Evolutionary conservation across 2,888 invertebrate species (phyloP).

Genomic region (Leptinotarsa haldemani): DNA sequence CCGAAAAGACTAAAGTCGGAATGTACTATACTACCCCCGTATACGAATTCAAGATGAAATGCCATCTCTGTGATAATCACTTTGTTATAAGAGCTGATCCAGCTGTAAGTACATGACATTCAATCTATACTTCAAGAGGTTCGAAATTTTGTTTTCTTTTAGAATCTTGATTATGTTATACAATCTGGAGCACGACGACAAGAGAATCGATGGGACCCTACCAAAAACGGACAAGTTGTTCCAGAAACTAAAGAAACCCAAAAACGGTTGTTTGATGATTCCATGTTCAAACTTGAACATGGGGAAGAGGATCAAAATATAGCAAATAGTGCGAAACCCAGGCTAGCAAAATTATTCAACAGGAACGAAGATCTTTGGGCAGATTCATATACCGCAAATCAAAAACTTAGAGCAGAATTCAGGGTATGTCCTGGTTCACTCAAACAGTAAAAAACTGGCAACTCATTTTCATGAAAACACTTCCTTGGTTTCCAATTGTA

Average conservation of each 20-base stretch:
- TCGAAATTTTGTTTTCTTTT: constrained; percentile 56
- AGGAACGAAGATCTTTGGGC: constrained; percentile 86
- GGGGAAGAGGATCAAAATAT: constrained; percentile 81
- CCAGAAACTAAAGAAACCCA: constrained; percentile 93
- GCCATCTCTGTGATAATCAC: constrained; percentile 96
- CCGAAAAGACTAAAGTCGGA: constrained; percentile 92
- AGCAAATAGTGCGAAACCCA: constrained; percentile 78
- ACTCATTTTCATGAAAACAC: too few relatives aligned
- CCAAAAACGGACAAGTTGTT: constrained; percentile 92
- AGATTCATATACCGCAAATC: constrained; percentile 94
- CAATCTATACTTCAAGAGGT: background rate
- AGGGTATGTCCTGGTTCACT: constrained; percentile 72
- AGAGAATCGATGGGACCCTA: constrained; percentile 98
- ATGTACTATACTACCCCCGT: constrained; percentile 99
- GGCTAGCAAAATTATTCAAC: constrained; percentile 80
- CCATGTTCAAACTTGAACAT: constrained; percentile 98
- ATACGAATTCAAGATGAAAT: constrained; percentile 99
- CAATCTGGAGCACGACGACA: constrained; percentile 95
- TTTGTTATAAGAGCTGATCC: constrained; percentile 99
- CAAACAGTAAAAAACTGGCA: background rate
- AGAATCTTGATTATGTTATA: constrained; percentile 97
- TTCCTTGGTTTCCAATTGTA: too few relatives aligned
- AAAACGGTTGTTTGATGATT: constrained; percentile 90
- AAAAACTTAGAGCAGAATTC: constrained; percentile 84
- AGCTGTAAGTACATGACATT: constrained; percentile 72